phyloP scores from a whole-genome alignment of 2,113 vertebrate genomes.

The Tragelaphus scriptus region DNA sequence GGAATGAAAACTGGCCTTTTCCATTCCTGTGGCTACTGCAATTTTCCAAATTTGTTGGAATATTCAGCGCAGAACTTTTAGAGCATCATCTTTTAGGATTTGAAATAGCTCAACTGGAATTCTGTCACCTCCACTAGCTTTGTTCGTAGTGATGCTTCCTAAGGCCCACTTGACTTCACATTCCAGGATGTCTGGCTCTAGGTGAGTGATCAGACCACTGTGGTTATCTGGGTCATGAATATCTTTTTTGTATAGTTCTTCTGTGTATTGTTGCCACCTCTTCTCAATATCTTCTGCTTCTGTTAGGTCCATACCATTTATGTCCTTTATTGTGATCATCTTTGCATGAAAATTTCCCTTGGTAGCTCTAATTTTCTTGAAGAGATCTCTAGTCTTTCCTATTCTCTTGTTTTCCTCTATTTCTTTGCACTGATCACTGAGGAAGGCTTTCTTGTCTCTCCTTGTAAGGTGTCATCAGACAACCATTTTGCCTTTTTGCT shows the following conservation, averaged over 20 bases:
- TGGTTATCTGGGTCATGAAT: background rate
- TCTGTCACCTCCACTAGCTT: background rate
- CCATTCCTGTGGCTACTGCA: background rate
- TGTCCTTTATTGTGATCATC: background rate
- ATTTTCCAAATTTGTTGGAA: background rate
- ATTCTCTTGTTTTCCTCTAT: background rate
- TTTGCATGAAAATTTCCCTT: background rate
- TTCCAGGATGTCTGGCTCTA: background rate
- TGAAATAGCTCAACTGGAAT: background rate
- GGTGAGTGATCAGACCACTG: background rate
- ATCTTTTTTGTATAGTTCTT: background rate
- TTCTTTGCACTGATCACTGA: background rate
- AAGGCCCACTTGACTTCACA: fast-evolving
- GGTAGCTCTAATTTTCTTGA: background rate
- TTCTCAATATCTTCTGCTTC: background rate
- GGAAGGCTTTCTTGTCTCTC: background rate
- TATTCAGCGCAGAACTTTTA: background rate
- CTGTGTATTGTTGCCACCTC: background rate
- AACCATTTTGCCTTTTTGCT: background rate
- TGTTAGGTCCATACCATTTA: background rate
- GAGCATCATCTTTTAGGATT: background rate
- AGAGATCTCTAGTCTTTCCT: background rate
- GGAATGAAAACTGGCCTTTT: background rate
- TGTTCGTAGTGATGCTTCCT: background rate
- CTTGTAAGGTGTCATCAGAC: background rate